These are phyloP conservation scores for Oostethus manadensis DNA, from an alignment of 2,113 vertebrate species.

Conservation along the genomic window DNA sequence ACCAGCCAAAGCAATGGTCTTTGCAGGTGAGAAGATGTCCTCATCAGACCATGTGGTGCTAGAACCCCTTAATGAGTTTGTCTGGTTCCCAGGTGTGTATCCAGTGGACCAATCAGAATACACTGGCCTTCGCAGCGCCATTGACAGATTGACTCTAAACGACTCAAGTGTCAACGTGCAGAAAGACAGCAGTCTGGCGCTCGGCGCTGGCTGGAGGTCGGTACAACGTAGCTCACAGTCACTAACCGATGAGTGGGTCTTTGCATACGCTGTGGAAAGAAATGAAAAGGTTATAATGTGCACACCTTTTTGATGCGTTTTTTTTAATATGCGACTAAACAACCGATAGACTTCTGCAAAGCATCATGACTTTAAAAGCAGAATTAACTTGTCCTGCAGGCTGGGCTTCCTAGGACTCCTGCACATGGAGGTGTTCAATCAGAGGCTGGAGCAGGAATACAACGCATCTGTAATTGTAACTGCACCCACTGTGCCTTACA, in stretches of 20 bases:
- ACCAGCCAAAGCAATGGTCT: conserved; percentile 95
- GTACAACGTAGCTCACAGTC: conserved; percentile 14
- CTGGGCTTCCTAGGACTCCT: conserved; percentile 94
- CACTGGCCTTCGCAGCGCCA: conserved; percentile 81
- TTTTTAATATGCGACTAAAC: no score
- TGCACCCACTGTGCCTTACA: conserved; percentile 91
- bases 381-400: conserved; percentile 55
- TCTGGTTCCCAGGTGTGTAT: conserved; percentile 80
- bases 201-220: conserved; percentile 97
- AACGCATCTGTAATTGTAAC: conserved; percentile 91
- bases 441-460: conserved; percentile 93
- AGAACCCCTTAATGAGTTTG: not conserved
- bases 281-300: not conserved
- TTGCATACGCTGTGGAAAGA: not conserved
- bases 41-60: not conserved
- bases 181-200: conserved; percentile 86
- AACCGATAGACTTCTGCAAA: no score
- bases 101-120: conserved; percentile 93
- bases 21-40: conserved; percentile 79
- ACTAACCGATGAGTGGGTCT: not conserved
- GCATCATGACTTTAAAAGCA: not conserved
- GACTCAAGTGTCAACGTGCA: conserved; percentile 92
- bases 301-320: not conserved
- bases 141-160: conserved; percentile 91
- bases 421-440: conserved; percentile 98